Evolutionary conservation across 1,140 invertebrate genomes (phyloP), one percentile per base, ranked within the genome.

Genomic region (Delia radicum): DNA sequence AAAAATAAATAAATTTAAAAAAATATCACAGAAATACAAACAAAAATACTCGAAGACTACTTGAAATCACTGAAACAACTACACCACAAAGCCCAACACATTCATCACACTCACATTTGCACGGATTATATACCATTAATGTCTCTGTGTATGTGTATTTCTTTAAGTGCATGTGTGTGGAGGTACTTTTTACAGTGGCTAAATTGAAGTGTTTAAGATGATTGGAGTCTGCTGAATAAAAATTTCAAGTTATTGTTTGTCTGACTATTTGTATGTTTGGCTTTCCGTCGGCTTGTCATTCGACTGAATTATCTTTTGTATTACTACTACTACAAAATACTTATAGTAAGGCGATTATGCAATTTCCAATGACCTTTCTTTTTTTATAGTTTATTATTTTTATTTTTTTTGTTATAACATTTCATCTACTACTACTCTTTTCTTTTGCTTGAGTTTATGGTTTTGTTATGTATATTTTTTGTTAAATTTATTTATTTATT

Each of bases 281-380:
- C n/a, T n/a, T n/a, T n/a, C n/a, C n/a, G n/a, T n/a, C n/a, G n/a
- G n/a, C n/a, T n/a, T n/a, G n/a, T n/a, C n/a, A n/a, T n/a, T n/a
- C n/a, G n/a, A n/a, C n/a, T n/a, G n/a, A n/a, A n/a, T n/a, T n/a
- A n/a, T n/a, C n/a, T n/a, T n/a, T n/a, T n/a, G n/a, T n/a, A n/a
- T n/a, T n/a, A 42, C 12, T 37, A 69, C 65, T 69, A 18, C n/a
- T 31, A n/a, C n/a, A n/a, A n/a, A n/a, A n/a, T n/a, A n/a, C n/a
- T n/a, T n/a, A n/a, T n/a, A n/a, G 31, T 69, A 33, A 33, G 21
- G 29, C 21, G 21, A 69, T 69, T 69, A 69, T 69, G 65, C 65
- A 69, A 69, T 69, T 69, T 69, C 29, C 65, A 69, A 69, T 69
- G 65, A 69, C 65, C 65, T 69, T 69, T 69, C 65, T 69, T 69